Percentiles rank a stretch among this genome's conserved stretches.
These are phyloP conservation scores for Euzophera pinguis DNA, from an alignment of 2,888 invertebrate genomes.

Conservation along the genomic window DNA sequence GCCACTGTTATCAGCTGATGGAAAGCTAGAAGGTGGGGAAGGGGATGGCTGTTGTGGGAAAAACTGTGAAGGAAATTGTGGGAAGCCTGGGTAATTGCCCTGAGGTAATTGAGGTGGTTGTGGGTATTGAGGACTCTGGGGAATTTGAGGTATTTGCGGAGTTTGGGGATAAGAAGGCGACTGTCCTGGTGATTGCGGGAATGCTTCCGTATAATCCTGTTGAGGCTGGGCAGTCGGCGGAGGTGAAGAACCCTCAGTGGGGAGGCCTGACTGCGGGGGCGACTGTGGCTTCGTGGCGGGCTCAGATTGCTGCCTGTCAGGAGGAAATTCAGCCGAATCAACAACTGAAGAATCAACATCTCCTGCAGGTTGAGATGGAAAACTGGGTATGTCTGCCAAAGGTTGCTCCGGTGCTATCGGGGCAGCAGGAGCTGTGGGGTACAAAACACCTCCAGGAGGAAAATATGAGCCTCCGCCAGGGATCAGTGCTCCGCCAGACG, in stretches of 20 bases:
- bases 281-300: conserved; percentile 26
- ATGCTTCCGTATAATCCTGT: conserved; percentile 4
- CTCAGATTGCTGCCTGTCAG: conserved; percentile 33
- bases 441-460: conserved; percentile 11
- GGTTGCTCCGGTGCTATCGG: conserved; percentile 22
- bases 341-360: conserved; percentile 62
- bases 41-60: conserved; percentile 28
- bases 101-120: conserved; percentile 24
- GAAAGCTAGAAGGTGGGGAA: conserved; percentile 45
- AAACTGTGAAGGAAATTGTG: conserved; percentile 16
- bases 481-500: conserved; percentile 9
- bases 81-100: conserved; percentile 22
- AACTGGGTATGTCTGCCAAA: conserved; percentile 23
- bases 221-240: neutral
- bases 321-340: conserved; percentile 56
- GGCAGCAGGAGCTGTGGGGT: conserved; percentile 5
- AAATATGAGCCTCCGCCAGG: conserved; percentile 8
- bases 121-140: conserved; percentile 28
- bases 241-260: conserved; percentile 13
- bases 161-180: conserved; percentile 30
- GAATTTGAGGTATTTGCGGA: conserved; percentile 31
- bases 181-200: conserved; percentile 16
- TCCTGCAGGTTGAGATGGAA: conserved; percentile 38
- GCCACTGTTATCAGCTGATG: conserved; percentile 40
- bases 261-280: conserved; percentile 21